Evolutionary conservation across 2,888 invertebrate species (phyloP).

Genomic region (Sylvicola cinctus): DNA sequence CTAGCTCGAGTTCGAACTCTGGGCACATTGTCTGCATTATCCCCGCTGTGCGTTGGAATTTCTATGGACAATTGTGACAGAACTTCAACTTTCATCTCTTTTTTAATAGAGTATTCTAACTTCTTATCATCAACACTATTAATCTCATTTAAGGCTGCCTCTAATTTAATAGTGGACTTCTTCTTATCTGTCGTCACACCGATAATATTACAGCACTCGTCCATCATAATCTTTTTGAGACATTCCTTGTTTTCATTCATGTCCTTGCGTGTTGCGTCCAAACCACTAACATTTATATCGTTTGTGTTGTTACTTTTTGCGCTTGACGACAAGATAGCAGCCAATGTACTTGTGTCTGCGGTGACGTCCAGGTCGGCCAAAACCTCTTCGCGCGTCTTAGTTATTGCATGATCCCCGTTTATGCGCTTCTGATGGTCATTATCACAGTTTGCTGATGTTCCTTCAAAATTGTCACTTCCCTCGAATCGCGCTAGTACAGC

Average conservation of each 20-base stretch:
- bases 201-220: too few species aligned
- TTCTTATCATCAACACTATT: too few species aligned
- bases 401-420: constrained; percentile 20
- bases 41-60: constrained; percentile 38
- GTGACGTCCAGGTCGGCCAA: constrained; percentile 8
- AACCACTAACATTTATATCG: constrained; percentile 2
- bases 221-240: too few species aligned
- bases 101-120: constrained; percentile 10
- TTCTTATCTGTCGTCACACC: too few species aligned
- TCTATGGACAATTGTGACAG: constrained; percentile 67
- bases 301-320: constrained; percentile 9
- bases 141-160: too few species aligned
- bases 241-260: constrained; percentile 8
- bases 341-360: background rate
- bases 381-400: constrained; percentile 5
- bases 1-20: constrained; percentile 44
- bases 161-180: too few species aligned
- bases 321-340: background rate
- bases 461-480: constrained; percentile 23
- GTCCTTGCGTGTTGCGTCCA: constrained; percentile 5
- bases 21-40: constrained; percentile 19
- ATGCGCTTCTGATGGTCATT: constrained; percentile 12
- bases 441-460: constrained; percentile 22
- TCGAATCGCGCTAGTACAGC: constrained; percentile 51
- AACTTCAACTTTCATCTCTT: constrained; percentile 25